Conservation (phyloP, 2,888 invertebrate species). For the Amblyjoppa fuscipennis region DNA sequence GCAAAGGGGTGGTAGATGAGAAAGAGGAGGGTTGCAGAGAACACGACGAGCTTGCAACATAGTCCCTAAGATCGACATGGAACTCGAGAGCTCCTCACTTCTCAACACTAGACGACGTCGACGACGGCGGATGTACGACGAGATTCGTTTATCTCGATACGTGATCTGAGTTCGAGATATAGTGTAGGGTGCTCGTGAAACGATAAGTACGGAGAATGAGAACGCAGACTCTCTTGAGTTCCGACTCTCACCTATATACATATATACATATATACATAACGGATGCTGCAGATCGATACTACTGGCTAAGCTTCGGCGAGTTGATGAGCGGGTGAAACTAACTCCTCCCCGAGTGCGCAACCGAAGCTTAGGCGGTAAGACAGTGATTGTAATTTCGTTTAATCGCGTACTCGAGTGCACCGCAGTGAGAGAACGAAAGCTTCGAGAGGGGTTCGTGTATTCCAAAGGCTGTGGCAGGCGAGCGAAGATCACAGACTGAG, state of each 20-base stretch:
- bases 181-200: background rate
- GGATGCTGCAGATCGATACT: background rate
- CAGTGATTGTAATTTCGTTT: slow-evolving; percentile 58
- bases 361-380: background rate
- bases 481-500: background rate
- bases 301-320: slow-evolving; percentile 20
- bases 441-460: background rate
- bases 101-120: background rate
- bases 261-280: background rate
- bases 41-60: background rate
- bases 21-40: background rate
- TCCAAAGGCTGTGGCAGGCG: background rate
- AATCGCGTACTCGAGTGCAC: slow-evolving; percentile 38
- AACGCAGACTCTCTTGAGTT: slow-evolving; percentile 13
- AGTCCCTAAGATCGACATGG: background rate
- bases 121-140: background rate
- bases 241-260: background rate
- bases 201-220: slow-evolving; percentile 30
- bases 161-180: slow-evolving; percentile 52
- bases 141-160: slow-evolving; percentile 48
- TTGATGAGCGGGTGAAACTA: slow-evolving; percentile 39
- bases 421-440: slow-evolving; percentile 5
- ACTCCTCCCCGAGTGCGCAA: slow-evolving; percentile 22
- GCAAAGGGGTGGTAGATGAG: background rate
- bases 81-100: slow-evolving; percentile 23